Percentiles rank a stretch among this genome's conserved stretches.
Conservation (phyloP, 2,888 invertebrate species). For the Orgyia antiqua region DNA sequence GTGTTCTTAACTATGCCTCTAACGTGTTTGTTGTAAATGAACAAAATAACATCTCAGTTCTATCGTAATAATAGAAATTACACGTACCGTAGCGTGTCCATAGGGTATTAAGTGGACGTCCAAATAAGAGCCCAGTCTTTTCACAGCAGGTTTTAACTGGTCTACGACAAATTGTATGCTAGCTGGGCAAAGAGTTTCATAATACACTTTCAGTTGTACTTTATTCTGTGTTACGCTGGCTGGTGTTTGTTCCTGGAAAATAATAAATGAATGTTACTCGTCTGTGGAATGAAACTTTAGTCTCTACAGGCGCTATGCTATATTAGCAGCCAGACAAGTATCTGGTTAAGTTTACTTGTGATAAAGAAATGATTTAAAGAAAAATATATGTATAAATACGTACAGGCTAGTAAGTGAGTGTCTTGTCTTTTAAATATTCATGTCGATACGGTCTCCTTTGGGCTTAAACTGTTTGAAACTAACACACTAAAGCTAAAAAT, state of each 20-base stretch:
- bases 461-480: too few relatives aligned
- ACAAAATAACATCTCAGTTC: slow-evolving; percentile 12
- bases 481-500: too few relatives aligned
- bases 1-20: slow-evolving; percentile 4
- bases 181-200: slow-evolving; percentile 89
- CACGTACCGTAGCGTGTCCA: slow-evolving; percentile 84
- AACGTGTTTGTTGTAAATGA: slow-evolving; percentile 14
- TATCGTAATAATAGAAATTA: slow-evolving; percentile 12
- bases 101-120: slow-evolving; percentile 85
- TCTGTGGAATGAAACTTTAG: neutral
- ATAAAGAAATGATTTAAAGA: too few relatives aligned
- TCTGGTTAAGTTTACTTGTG: too few relatives aligned
- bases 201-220: slow-evolving; percentile 72
- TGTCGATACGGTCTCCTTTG: too few relatives aligned
- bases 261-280: neutral
- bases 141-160: slow-evolving; percentile 81
- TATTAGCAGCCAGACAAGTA: too few relatives aligned
- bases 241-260: slow-evolving; percentile 13
- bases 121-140: slow-evolving; percentile 77
- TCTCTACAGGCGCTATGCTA: neutral
- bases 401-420: too few relatives aligned
- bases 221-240: slow-evolving; percentile 16
- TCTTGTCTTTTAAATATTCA: too few relatives aligned
- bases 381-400: too few relatives aligned
- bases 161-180: slow-evolving; percentile 84